Percentiles rank a stretch among this genome's conserved stretches.
Evolutionary conservation across 2,888 invertebrate species (phyloP).

Genomic region (Chalcis sispes): DNA sequence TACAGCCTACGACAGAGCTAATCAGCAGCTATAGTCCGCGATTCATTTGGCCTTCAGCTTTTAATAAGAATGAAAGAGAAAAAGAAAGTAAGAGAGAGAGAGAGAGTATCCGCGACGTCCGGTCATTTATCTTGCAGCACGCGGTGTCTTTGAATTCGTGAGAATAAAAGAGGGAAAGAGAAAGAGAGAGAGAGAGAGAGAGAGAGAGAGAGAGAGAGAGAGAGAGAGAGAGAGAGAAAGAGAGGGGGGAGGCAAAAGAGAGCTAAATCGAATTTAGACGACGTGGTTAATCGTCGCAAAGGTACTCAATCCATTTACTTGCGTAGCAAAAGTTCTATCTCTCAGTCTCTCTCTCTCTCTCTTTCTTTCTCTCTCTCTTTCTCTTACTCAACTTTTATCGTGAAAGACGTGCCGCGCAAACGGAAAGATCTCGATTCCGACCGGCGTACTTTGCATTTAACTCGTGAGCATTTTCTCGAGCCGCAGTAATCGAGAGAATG

Average conservation of each 20-base stretch:
- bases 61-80: background rate
- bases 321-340: background rate
- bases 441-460: slow-evolving; percentile 29
- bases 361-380: too few species aligned
- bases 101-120: too few species aligned
- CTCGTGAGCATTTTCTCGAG: background rate
- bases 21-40: slow-evolving; percentile 5
- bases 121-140: slow-evolving; percentile 23
- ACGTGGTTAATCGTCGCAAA: slow-evolving; percentile 39
- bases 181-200: background rate
- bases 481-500: background rate
- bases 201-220: background rate
- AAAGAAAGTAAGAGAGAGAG: too few species aligned
- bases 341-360: too few species aligned
- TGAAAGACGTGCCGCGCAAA: slow-evolving; percentile 59
- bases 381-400: too few species aligned
- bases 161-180: too few species aligned
- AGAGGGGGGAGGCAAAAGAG: background rate
- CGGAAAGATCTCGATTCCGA: slow-evolving; percentile 55
- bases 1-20: background rate
- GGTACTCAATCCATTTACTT: slow-evolving; percentile 35
- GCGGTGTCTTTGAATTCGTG: slow-evolving; percentile 13
- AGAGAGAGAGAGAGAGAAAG: background rate
- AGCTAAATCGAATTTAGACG: slow-evolving; percentile 33
- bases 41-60: slow-evolving; percentile 6